Evolutionary conservation across 2,888 invertebrate species (phyloP).

Genomic region (Apomyelois bistriatella): DNA sequence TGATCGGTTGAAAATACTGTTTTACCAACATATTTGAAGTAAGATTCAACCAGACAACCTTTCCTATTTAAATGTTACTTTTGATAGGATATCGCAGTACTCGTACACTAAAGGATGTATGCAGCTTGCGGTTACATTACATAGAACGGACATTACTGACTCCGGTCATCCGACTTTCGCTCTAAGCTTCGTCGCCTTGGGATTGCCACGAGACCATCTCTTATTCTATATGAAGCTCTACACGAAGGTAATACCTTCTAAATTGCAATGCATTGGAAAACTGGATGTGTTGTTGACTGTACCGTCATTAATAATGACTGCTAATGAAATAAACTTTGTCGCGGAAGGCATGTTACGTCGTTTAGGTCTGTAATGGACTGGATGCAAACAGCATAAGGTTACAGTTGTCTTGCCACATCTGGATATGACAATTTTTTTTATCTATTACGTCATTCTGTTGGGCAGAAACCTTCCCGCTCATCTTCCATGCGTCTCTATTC

Average conservation of each 20-base stretch:
- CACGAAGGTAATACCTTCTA: neutral
- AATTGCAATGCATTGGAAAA: neutral
- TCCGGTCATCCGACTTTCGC: slow-evolving; percentile 6
- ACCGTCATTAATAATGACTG: no score
- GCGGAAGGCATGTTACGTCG: neutral
- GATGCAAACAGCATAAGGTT: neutral
- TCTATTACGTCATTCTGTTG: no score
- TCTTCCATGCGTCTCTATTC: no score
- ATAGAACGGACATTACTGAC: neutral
- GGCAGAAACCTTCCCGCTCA: no score
- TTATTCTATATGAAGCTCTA: no score
- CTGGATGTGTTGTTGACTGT: neutral
- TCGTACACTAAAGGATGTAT: neutral
- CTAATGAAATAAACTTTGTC: neutral
- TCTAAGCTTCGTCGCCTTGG: slow-evolving; percentile 3
- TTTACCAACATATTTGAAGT: no score
- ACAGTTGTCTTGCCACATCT: neutral
- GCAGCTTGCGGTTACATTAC: slow-evolving; percentile 3
- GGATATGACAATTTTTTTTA: no score
- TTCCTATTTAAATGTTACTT: no score
- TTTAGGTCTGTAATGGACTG: neutral
- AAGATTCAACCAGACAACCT: no score
- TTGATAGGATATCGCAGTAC: neutral
- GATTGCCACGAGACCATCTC: neutral
- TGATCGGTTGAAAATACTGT: no score